Conservation (phyloP, 2,888 invertebrate genomes). For the Acronicta leporina region DNA sequence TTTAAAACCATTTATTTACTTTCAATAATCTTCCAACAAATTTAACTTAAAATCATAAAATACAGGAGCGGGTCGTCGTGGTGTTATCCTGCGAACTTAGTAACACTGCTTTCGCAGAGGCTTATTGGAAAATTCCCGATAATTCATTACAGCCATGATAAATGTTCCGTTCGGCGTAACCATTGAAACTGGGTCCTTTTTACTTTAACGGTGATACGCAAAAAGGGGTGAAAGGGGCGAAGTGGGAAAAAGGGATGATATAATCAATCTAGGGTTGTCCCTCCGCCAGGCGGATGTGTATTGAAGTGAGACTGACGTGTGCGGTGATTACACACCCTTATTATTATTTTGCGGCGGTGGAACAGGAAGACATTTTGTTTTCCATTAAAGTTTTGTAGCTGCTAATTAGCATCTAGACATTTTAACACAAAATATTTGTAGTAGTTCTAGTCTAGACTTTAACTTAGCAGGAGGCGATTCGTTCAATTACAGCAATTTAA, state of each 20-base stretch:
- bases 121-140: conserved; percentile 84
- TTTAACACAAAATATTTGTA: no score
- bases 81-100: conserved; percentile 37
- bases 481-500: no score
- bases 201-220: conserved; percentile 87
- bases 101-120: conserved; percentile 51
- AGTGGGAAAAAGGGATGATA: conserved; percentile 81
- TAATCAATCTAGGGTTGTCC: conserved; percentile 85
- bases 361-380: conserved; percentile 37
- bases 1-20: no score
- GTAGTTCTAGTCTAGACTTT: no score
- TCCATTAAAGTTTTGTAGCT: conserved; percentile 21
- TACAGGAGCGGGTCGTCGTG: conserved; percentile 25
- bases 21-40: conserved; percentile 26
- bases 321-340: conserved; percentile 55
- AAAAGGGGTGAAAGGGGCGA: conserved; percentile 82
- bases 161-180: conserved; percentile 81
- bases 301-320: conserved; percentile 70
- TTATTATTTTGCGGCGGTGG: conserved; percentile 32
- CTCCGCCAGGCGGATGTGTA: conserved; percentile 66
- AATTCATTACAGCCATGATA: conserved; percentile 88
- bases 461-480: no score
- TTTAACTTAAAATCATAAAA: conserved; percentile 38
- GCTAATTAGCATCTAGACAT: no score
- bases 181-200: conserved; percentile 85